These are phyloP conservation scores for Melanostigma gelatinosum DNA, from an alignment of 2,113 vertebrate genomes.

Conservation along the genomic window DNA sequence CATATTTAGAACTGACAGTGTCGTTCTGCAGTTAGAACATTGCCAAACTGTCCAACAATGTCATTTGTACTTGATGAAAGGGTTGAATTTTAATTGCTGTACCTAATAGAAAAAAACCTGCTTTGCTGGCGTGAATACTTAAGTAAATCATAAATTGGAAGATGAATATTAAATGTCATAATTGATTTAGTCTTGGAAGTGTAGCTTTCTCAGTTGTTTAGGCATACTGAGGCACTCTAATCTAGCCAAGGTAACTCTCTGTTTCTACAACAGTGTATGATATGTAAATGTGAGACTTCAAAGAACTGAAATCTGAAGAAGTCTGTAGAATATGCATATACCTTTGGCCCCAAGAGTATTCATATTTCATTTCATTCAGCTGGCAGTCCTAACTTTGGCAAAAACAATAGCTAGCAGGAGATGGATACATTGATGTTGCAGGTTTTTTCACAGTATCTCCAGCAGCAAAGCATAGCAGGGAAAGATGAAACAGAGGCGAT, in stretches of 20 bases:
- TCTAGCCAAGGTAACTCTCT: constrained; percentile 10
- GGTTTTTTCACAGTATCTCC: constrained; percentile 21
- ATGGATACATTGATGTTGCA: constrained; percentile 7
- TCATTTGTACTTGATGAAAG: constrained; percentile 30
- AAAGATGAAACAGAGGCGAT: constrained; percentile 15
- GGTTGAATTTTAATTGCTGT: constrained; percentile 45
- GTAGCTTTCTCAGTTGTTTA: constrained; percentile 19
- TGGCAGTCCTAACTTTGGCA: constrained; percentile 10
- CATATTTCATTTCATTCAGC: constrained; percentile 28
- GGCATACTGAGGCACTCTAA: constrained; percentile 17
- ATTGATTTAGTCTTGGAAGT: constrained; percentile 49
- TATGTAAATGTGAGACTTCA: constrained; percentile 62
- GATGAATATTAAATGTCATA: constrained; percentile 66
- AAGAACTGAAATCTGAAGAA: constrained; percentile 43
- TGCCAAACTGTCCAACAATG: constrained; percentile 45
- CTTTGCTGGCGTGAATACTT: constrained; percentile 42
- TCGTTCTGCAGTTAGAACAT: constrained; percentile 24
- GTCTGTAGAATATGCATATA: constrained; percentile 33
- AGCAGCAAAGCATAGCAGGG: constrained; percentile 20
- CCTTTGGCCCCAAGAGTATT: constrained; percentile 33
- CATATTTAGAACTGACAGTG: constrained; percentile 23
- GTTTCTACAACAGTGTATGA: constrained; percentile 34
- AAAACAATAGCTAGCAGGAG: constrained; percentile 17
- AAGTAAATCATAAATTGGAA: constrained; percentile 42
- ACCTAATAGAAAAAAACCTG: constrained; percentile 26